Evolutionary conservation across 2,797 vertebrate species (phyloP).

Genomic region (Clarias laeviceps): DNA sequence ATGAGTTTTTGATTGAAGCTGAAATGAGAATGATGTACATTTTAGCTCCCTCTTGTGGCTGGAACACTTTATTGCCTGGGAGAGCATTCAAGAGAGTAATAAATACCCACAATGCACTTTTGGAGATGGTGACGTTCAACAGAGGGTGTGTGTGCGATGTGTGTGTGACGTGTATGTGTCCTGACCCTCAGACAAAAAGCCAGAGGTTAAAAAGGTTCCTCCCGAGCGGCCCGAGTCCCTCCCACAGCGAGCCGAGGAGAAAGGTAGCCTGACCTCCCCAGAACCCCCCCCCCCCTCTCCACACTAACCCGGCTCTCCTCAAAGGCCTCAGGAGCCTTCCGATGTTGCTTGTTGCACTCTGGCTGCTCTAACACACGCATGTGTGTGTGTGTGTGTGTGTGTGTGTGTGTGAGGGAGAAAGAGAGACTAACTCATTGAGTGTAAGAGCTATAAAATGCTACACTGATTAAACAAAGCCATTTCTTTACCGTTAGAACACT

Average conservation of each 20-base stretch:
- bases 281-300: not conserved
- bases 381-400: conserved; percentile 16
- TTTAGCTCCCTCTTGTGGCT: conserved; percentile 55
- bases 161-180: conserved; percentile 35
- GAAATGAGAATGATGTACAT: not conserved
- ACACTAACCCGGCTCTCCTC: conserved; percentile 8
- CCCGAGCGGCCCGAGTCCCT: conserved; percentile 94
- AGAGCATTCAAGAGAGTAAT: not conserved
- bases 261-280: conserved; percentile 77
- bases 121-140: not conserved
- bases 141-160: not conserved
- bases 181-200: conserved; percentile 80
- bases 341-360: not conserved
- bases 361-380: not conserved
- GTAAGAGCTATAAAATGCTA: not conserved
- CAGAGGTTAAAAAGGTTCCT: conserved; percentile 89
- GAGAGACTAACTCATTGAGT: not conserved
- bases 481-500: not conserved
- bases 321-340: not conserved
- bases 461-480: not conserved
- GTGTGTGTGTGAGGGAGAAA: not conserved
- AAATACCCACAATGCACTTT: not conserved
- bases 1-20: not conserved
- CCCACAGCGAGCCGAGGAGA: conserved; percentile 88
- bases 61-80: not conserved